Evolutionary conservation across 2,797 vertebrate genomes (phyloP).

Genomic region (Paratrypauchen microcephalus): DNA sequence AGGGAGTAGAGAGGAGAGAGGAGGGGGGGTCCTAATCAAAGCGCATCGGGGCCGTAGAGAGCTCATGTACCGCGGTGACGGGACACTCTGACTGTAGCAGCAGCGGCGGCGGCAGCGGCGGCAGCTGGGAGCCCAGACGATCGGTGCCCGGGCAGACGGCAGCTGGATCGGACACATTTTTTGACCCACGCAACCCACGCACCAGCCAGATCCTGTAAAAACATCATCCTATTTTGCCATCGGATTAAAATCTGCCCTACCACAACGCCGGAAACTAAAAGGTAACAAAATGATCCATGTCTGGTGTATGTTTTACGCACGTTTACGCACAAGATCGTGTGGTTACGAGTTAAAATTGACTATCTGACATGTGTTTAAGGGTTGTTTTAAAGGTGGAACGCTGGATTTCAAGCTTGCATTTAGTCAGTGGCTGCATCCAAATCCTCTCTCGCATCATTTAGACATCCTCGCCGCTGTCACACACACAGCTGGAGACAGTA

Average conservation of each 20-base stretch:
- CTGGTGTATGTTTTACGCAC: background rate
- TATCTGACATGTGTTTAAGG: background rate
- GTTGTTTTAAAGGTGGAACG: constrained; percentile 17
- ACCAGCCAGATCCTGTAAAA: constrained; percentile 51
- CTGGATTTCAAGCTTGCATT: constrained; percentile 46
- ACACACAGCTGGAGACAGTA: constrained; percentile 57
- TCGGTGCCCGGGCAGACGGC: constrained; percentile 49
- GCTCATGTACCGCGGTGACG: constrained; percentile 25
- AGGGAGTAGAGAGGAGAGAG: constrained; percentile 13
- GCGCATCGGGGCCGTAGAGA: constrained; percentile 55
- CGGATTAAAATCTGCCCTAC: constrained; percentile 59
- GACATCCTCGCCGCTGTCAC: constrained; percentile 37
- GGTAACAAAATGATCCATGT: constrained; percentile 57
- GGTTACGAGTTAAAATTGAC: background rate
- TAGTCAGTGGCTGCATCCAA: constrained; percentile 36
- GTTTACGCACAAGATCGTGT: background rate
- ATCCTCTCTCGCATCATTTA: constrained; percentile 54
- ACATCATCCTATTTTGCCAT: constrained; percentile 50
- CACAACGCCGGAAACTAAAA: constrained; percentile 38
- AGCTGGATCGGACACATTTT: constrained; percentile 9
- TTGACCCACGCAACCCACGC: constrained; percentile 4
- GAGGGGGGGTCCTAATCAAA: constrained; percentile 54
- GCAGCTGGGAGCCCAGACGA: constrained; percentile 26
- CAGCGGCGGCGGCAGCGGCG: constrained; percentile 30
- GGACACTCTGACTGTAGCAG: constrained; percentile 52